phyloP scores from a whole-genome alignment of 1,140 invertebrate species.

The Conus betulinus region DNA sequence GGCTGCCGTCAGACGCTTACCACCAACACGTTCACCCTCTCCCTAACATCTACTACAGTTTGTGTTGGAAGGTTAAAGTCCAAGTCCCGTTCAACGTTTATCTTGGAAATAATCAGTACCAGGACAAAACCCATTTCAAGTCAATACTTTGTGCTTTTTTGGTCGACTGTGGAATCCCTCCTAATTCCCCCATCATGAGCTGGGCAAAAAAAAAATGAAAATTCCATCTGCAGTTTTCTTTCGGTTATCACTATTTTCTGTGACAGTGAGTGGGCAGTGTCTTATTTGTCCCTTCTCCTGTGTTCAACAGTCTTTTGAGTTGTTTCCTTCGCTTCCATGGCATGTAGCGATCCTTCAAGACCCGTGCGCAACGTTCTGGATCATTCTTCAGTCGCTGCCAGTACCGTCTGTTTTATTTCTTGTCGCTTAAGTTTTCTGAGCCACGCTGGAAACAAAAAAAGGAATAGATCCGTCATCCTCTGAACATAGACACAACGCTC shows the following conservation, averaged over 20 bases:
- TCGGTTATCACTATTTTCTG: neutral
- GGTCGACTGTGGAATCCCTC: neutral
- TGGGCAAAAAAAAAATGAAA: neutral
- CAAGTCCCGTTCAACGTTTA: neutral
- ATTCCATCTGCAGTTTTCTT: neutral
- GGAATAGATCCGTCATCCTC: neutral
- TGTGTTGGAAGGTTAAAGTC: neutral
- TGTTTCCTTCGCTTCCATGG: neutral
- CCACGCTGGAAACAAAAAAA: constrained; percentile 9
- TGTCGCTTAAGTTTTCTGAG: constrained; percentile 3
- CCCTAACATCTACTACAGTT: neutral
- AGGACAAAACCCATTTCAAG: neutral
- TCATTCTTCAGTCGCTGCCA: constrained; percentile 23
- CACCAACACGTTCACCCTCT: neutral
- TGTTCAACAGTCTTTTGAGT: neutral
- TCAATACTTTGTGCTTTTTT: neutral
- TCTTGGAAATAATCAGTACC: neutral
- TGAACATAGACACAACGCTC: neutral
- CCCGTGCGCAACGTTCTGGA: constrained; percentile 15
- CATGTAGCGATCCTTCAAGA: constrained; percentile 19
- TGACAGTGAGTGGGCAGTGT: neutral
- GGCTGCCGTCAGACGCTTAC: neutral
- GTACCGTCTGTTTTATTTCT: constrained; percentile 6
- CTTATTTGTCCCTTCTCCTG: neutral
- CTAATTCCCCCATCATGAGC: too few species aligned